Percentiles rank a stretch among this genome's conserved stretches.
Evolutionary conservation across 2,888 invertebrate genomes (phyloP).

Genomic region (Tridacna gigas): DNA sequence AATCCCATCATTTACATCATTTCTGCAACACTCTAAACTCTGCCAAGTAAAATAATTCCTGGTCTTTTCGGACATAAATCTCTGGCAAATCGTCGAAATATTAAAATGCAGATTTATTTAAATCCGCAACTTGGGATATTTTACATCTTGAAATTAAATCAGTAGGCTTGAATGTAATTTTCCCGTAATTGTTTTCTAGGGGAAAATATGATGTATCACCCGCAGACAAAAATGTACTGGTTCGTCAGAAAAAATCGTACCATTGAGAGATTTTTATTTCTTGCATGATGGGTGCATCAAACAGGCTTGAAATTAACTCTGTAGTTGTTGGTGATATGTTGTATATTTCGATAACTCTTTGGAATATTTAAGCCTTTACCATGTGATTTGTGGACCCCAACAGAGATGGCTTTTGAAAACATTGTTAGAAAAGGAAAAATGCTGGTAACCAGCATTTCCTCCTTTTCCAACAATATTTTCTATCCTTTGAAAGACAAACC

Average conservation of each 20-base stretch:
- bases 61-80: constrained; percentile 6
- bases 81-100: constrained; percentile 17
- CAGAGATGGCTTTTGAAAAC: no score
- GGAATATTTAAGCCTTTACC: no score
- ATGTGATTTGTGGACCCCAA: no score
- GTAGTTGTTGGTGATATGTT: no score
- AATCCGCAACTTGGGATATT: constrained; percentile 17
- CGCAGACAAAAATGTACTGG: constrained; percentile 2
- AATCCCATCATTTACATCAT: background rate
- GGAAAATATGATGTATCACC: constrained; percentile 23
- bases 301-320: no score
- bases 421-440: no score
- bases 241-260: background rate
- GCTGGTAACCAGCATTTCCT: no score
- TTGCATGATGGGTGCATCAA: no score
- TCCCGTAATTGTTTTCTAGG: constrained; percentile 19
- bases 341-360: no score
- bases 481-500: no score
- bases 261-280: no score
- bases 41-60: background rate
- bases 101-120: constrained; percentile 30
- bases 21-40: background rate
- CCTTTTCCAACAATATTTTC: no score
- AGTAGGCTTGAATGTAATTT: constrained; percentile 27
- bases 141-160: constrained; percentile 29